phyloP scores from a whole-genome alignment of 2,888 invertebrate genomes.

The Cephus pulcher region DNA sequence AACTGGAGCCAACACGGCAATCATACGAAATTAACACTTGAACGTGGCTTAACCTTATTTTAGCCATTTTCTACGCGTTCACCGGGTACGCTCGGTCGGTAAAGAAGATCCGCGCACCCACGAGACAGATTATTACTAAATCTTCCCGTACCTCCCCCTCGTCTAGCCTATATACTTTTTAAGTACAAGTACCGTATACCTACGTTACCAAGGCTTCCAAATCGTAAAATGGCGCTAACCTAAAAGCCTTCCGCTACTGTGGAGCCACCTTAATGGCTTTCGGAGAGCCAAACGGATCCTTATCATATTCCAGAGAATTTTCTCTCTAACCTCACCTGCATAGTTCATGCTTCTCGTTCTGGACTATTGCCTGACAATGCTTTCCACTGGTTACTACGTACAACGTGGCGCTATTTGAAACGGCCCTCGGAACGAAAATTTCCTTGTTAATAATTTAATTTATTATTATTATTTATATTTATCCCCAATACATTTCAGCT shows the following conservation, averaged over 20 bases:
- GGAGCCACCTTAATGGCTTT: neutral
- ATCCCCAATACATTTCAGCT: constrained; percentile 23
- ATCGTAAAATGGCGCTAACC: neutral
- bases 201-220: neutral
- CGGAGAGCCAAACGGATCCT: neutral
- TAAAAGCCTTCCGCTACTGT: neutral
- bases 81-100: neutral
- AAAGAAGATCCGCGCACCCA: neutral
- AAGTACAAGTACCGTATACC: neutral
- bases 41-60: constrained; percentile 41
- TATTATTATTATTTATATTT: constrained; percentile 3
- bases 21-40: constrained; percentile 58
- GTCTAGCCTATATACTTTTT: neutral
- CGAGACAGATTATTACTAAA: neutral
- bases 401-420: neutral
- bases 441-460: too few relatives aligned
- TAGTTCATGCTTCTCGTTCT: neutral
- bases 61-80: constrained; percentile 27
- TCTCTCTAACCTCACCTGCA: neutral
- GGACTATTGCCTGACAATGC: neutral
- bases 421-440: neutral
- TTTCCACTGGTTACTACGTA: neutral
- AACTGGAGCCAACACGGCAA: constrained; percentile 53
- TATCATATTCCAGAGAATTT: neutral
- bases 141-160: neutral